Conservation (phyloP, 2,113 vertebrate genomes). For the Hyperopisus bebe region DNA sequence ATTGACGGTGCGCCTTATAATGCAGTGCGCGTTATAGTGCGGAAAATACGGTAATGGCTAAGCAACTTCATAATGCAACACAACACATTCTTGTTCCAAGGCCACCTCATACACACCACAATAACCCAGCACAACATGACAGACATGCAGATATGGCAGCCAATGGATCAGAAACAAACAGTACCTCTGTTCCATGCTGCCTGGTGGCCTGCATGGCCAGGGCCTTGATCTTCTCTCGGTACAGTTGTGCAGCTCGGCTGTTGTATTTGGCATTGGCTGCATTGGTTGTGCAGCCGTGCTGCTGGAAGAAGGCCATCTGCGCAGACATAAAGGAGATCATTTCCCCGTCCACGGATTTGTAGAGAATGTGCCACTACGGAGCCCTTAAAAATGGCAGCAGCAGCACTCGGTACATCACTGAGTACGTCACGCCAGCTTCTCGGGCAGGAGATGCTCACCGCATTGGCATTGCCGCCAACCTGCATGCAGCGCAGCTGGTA, state of each 20-base stretch:
- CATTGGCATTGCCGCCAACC: slow-evolving; percentile 86
- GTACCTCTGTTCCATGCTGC: slow-evolving; percentile 82
- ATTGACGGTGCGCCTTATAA: too few relatives aligned
- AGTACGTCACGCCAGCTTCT: neutral
- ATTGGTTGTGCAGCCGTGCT: slow-evolving; percentile 71
- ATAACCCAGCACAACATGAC: neutral
- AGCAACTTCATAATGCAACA: neutral
- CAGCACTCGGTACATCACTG: neutral
- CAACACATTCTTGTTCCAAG: neutral
- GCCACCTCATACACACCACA: neutral
- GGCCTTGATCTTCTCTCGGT: slow-evolving; percentile 77
- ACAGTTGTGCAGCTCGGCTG: slow-evolving; percentile 78
- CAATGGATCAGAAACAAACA: slow-evolving; percentile 20
- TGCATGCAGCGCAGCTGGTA: slow-evolving; percentile 96
- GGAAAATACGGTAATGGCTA: too few relatives aligned
- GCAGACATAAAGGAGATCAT: neutral
- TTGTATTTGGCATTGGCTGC: slow-evolving; percentile 88
- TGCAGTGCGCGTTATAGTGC: too few relatives aligned
- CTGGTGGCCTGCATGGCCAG: slow-evolving; percentile 77
- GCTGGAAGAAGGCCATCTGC: slow-evolving; percentile 80
- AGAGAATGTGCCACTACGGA: neutral
- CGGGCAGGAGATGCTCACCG: slow-evolving; percentile 62
- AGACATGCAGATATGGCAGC: neutral
- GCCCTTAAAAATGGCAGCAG: neutral
- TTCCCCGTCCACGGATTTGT: neutral